These are phyloP conservation scores for Drosophila santomea DNA, from an alignment of 1,140 invertebrate species.

Conservation along the genomic window DNA sequence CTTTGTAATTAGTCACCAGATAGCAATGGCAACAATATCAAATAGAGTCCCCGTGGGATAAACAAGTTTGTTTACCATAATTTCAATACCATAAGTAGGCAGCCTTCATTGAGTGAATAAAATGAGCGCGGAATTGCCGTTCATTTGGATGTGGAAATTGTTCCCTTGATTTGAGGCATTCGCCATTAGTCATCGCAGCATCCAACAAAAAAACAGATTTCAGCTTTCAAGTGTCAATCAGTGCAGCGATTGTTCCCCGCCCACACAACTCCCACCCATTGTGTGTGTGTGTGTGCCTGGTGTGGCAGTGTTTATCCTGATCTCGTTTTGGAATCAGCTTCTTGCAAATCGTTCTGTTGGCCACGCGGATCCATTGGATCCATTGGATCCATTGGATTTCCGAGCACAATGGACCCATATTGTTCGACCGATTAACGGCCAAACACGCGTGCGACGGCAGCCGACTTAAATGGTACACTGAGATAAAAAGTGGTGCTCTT, in stretches of 20 bases:
- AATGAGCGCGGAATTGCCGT: background rate
- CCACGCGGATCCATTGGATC: slow-evolving; percentile 54
- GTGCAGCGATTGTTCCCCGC: slow-evolving; percentile 17
- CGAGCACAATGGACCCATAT: slow-evolving; percentile 50
- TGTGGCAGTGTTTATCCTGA: slow-evolving; percentile 11
- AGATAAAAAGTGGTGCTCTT: background rate
- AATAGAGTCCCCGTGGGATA: background rate
- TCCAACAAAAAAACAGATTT: slow-evolving; percentile 39
- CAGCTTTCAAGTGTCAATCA: slow-evolving; percentile 67
- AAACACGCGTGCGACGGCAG: slow-evolving; percentile 39
- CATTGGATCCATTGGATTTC: slow-evolving; percentile 41
- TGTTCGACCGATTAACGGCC: slow-evolving; percentile 51
- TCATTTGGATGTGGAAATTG: background rate
- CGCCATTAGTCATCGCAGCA: slow-evolving; percentile 51
- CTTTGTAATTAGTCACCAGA: background rate
- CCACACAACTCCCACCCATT: slow-evolving; percentile 35
- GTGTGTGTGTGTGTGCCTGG: slow-evolving; percentile 20
- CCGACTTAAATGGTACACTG: background rate
- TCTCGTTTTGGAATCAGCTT: slow-evolving; percentile 14
- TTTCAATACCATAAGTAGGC: background rate
- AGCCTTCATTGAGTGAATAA: slow-evolving; percentile 6
- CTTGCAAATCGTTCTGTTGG: slow-evolving; percentile 55
- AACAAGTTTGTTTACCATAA: background rate
- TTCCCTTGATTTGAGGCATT: slow-evolving; percentile 5
- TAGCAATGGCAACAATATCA: background rate